phyloP scores from a whole-genome alignment of 2,888 invertebrate species.

The Eucera pruinosa region DNA sequence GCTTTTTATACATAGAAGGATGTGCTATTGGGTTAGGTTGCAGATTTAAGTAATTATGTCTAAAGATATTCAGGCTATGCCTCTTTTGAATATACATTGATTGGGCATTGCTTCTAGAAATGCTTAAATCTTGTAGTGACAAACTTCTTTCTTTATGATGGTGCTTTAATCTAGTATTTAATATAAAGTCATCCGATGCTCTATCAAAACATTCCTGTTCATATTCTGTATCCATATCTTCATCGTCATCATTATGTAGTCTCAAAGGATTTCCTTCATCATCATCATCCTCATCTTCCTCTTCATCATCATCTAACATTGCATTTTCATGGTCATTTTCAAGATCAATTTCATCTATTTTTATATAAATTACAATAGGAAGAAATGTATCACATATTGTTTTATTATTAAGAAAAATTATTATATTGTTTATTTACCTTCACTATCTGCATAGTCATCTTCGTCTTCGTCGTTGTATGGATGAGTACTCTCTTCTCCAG shows the following conservation, averaged over 20 bases:
- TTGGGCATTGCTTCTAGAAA: constrained; percentile 42
- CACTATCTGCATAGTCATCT: constrained; percentile 64
- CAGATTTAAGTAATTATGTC: constrained; percentile 42
- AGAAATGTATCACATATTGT: background rate
- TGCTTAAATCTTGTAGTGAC: constrained; percentile 79
- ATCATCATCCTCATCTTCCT: constrained; percentile 69
- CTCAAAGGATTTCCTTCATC: constrained; percentile 57
- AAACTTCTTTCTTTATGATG: constrained; percentile 76
- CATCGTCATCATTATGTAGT: constrained; percentile 60
- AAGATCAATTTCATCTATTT: constrained; percentile 59
- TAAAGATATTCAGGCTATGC: constrained; percentile 58
- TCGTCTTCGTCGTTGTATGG: constrained; percentile 68
- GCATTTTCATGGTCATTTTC: constrained; percentile 53
- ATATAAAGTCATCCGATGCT: constrained; percentile 76
- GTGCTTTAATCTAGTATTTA: constrained; percentile 58
- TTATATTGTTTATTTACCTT: constrained; percentile 52
- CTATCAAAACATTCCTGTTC: constrained; percentile 76
- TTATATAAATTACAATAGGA: constrained; percentile 15
- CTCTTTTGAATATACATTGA: constrained; percentile 36
- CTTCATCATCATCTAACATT: constrained; percentile 64
- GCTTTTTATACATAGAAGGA: constrained; percentile 48
- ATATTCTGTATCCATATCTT: constrained; percentile 72
- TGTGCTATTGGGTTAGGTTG: constrained; percentile 49
- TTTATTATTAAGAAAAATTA: background rate
- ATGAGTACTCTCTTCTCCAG: constrained; percentile 71